These are phyloP conservation scores for Peucedramus taeniatus DNA, from an alignment of 2,113 vertebrate species.

Conservation along the genomic window DNA sequence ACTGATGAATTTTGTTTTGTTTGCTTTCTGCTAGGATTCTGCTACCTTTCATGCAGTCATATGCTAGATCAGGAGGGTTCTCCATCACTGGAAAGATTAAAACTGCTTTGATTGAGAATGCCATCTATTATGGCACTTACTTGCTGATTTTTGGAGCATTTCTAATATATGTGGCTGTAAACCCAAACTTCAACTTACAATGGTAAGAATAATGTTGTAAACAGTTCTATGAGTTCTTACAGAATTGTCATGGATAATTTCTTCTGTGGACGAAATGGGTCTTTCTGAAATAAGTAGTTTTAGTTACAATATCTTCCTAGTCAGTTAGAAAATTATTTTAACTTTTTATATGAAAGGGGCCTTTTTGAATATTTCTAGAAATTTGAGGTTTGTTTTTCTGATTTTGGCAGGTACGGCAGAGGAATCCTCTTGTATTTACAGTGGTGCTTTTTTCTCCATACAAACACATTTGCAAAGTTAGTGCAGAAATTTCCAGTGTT, in stretches of 20 bases:
- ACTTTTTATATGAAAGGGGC: neutral
- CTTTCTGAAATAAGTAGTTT: neutral
- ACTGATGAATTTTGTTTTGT: neutral
- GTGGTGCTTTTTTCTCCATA: rapidly evolving
- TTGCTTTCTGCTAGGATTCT: conserved; percentile 79
- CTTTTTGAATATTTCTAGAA: neutral
- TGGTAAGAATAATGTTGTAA: conserved; percentile 74
- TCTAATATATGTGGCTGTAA: conserved; percentile 89
- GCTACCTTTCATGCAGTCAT: conserved; percentile 95
- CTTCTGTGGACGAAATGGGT: neutral
- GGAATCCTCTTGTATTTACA: neutral
- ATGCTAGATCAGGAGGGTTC: conserved; percentile 89
- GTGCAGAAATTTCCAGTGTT: neutral
- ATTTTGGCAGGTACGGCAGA: neutral
- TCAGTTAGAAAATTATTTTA: neutral
- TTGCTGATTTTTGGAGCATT: conserved; percentile 91
- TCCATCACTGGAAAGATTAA: conserved; percentile 90
- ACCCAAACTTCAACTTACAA: conserved; percentile 82
- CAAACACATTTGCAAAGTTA: neutral
- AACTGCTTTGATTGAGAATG: conserved; percentile 92
- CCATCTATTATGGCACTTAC: conserved; percentile 93
- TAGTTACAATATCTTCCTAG: neutral
- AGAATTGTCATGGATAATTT: neutral
- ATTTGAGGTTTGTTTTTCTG: neutral
- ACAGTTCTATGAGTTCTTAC: neutral